Base-by-base conservation (phyloP, 2,888 invertebrate genomes). In the Eristalinus sepulchralis region DNA sequence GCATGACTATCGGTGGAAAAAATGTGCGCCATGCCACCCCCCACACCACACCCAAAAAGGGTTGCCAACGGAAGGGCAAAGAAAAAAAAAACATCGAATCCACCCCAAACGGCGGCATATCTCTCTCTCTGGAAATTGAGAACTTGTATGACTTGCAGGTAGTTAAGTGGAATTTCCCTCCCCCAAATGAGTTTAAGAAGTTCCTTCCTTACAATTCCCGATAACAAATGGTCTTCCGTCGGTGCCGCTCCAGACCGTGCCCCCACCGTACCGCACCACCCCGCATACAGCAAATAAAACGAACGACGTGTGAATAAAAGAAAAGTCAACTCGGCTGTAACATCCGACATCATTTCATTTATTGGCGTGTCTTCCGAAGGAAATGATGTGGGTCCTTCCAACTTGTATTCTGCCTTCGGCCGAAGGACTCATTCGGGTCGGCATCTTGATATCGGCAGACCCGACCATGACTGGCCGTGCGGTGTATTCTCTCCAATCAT, bases 101-200 rank as follows among this genome's bases (percentile, higher is more conserved):
- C 6, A 17, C 3, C 34, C 34, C 9, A 9, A n/a, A 5, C 17
- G 47, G 8, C n/a, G 47, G 11, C 27, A 60, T 59, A 67, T 55
- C 66, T 62, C 53, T 47, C n/a, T 70, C 53, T 47, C n/a, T 70
- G 24, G 53, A 80, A 60, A 72, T 62, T 60, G 66, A 72, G 72
- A 73, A 13, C 70, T 72, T 77, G 63, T 70, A 82, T 85, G 85
- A 85, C 85, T 85, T 85, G 85, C 81, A 85, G 77, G 77, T 81
- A 68, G 72, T 82, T 77, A 85, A 85, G 64, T 85, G 77, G 85
- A 73, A 77, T 17, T 13, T 27, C 6, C 60, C 5, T 1, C n/a
- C 71, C 84, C 27, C 27, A 59, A 73, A 73, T 78, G 85, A 77
- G 59, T 68, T 82, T 47, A 47, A 17, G 77, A 72, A 71, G 22